Percentiles rank a stretch among this genome's conserved stretches.
phyloP scores from a whole-genome alignment of 2,113 vertebrate species.

The Crotalus horridus region DNA sequence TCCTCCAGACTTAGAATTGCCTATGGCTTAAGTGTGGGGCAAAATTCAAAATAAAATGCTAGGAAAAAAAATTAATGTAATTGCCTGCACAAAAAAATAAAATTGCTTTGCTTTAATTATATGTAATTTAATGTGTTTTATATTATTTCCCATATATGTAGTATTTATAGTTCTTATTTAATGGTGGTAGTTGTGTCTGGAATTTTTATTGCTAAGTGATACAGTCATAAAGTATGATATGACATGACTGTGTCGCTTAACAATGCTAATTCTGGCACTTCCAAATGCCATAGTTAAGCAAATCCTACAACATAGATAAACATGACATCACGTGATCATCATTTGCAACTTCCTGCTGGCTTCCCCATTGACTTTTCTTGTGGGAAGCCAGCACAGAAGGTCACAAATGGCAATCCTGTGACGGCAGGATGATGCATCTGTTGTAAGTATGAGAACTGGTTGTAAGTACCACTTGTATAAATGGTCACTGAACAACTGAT shows the following conservation, averaged over 20 bases:
- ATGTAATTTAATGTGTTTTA: background rate
- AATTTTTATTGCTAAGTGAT: background rate
- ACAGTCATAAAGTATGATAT: background rate
- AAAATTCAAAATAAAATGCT: background rate
- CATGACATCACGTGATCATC: background rate
- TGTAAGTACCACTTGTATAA: background rate
- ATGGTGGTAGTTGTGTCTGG: background rate
- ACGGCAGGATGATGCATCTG: background rate
- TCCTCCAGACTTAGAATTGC: background rate
- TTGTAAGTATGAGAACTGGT: background rate
- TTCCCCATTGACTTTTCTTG: background rate
- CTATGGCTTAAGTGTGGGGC: background rate
- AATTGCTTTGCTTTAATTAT: background rate
- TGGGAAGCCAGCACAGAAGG: background rate
- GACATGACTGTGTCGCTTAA: background rate
- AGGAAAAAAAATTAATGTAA: background rate
- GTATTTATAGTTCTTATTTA: background rate
- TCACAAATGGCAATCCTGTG: background rate
- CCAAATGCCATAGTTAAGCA: background rate
- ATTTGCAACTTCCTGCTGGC: background rate
- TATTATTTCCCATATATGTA: background rate
- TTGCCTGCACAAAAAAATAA: background rate
- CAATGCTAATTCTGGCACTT: background rate
- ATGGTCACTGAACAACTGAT: background rate
- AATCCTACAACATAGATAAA: background rate